Evolutionary conservation across 2,797 vertebrate species (phyloP).

Genomic region (Eremophila alpestris): DNA sequence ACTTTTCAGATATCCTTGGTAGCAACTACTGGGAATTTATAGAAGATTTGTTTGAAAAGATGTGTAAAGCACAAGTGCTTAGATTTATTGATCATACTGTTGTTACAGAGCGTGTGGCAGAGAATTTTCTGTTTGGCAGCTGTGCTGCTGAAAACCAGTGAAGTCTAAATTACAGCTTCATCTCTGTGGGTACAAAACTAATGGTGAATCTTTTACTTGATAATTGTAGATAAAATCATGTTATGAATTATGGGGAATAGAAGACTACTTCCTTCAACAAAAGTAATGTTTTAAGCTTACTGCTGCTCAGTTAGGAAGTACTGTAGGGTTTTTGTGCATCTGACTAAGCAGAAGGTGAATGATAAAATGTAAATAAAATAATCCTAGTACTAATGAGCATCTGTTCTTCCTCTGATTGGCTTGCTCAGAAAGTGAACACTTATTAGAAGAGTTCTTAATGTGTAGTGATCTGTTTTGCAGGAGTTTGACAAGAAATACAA

Average conservation of each 20-base stretch:
- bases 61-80: not conserved
- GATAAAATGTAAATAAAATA: not conserved
- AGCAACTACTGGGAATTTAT: not conserved
- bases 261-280: not conserved
- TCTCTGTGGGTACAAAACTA: not conserved
- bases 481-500: slow-evolving; percentile 99
- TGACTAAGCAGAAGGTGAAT: not conserved
- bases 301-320: not conserved
- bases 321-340: not conserved
- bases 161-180: not conserved
- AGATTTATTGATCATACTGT: not conserved
- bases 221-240: not conserved
- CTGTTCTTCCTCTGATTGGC: not conserved
- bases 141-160: not conserved
- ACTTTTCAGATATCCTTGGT: not conserved
- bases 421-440: not conserved
- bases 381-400: not conserved
- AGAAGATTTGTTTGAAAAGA: not conserved
- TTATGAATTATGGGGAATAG: not conserved
- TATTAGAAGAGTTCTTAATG: not conserved
- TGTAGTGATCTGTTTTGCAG: slow-evolving; percentile 69
- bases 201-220: not conserved
- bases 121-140: not conserved
- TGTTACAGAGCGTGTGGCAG: not conserved
- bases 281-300: not conserved